Conservation (phyloP, 2,888 invertebrate species). For the Stenchaetothrips biformis region DNA sequence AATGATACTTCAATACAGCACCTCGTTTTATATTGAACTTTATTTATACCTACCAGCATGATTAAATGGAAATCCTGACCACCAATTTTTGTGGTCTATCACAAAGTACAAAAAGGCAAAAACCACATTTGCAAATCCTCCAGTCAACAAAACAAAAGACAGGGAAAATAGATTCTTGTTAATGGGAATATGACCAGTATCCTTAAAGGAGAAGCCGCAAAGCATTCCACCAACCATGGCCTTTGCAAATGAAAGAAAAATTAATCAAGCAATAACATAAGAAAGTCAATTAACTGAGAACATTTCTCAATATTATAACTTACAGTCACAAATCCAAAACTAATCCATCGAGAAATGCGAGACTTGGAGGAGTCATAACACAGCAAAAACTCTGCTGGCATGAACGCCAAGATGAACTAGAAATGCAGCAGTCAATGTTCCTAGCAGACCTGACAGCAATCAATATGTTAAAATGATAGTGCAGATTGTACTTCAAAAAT, state of each 20-base stretch:
- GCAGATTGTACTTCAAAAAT: conserved; percentile 45
- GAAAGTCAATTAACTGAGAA: conserved; percentile 30
- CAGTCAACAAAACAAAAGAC: conserved; percentile 65
- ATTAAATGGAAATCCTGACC: conserved; percentile 73
- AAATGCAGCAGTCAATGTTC: conserved; percentile 61
- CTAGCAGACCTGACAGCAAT: conserved; percentile 54
- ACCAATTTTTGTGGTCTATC: conserved; percentile 66
- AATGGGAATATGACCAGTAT: conserved; percentile 70
- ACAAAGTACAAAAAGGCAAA: conserved; percentile 62
- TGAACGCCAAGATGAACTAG: conserved; percentile 69
- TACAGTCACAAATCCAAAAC: conserved; percentile 54
- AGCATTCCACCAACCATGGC: conserved; percentile 58
- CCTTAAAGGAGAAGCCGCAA: conserved; percentile 59
- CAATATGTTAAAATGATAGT: conserved; percentile 45
- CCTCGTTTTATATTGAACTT: background rate
- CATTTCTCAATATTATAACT: conserved; percentile 38
- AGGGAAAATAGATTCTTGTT: conserved; percentile 75
- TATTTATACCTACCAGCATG: conserved; percentile 56
- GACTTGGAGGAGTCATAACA: conserved; percentile 59
- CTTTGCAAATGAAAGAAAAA: conserved; percentile 37
- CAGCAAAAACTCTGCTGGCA: conserved; percentile 69
- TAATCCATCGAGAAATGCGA: conserved; percentile 53
- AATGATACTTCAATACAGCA: background rate
- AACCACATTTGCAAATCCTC: conserved; percentile 64
- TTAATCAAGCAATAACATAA: background rate